Evolutionary conservation across 2,888 invertebrate species (phyloP).

Genomic region (Melolontha melolontha): DNA sequence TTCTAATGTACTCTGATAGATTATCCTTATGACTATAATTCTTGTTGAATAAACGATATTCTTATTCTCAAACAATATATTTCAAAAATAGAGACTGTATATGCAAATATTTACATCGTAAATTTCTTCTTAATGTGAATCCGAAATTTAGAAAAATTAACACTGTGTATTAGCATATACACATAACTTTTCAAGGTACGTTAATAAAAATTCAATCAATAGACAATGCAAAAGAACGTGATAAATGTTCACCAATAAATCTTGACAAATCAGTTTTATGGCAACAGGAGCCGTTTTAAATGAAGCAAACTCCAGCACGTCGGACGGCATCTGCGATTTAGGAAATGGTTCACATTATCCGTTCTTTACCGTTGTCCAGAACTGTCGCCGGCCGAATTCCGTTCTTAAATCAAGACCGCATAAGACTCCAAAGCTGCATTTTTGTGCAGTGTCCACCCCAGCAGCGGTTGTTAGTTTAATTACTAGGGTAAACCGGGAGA

Average conservation of each 20-base stretch:
- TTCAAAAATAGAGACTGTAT: no score
- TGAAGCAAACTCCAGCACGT: slow-evolving; percentile 48
- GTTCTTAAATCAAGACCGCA: slow-evolving; percentile 58
- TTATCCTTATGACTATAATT: no score
- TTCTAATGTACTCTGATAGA: no score
- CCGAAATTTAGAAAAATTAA: no score
- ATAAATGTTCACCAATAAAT: slow-evolving; percentile 39
- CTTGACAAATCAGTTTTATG: slow-evolving; percentile 41
- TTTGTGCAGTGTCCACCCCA: slow-evolving; percentile 59
- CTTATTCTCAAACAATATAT: no score
- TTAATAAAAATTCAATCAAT: slow-evolving; percentile 25
- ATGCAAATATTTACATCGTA: no score
- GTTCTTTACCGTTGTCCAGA: slow-evolving; percentile 49
- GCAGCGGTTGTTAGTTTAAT: slow-evolving; percentile 63
- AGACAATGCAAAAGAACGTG: slow-evolving; percentile 14
- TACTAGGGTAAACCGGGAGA: slow-evolving; percentile 60
- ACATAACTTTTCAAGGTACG: slow-evolving; percentile 2
- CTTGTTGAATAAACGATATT: no score
- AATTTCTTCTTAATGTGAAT: no score
- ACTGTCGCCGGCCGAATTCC: slow-evolving; percentile 49
- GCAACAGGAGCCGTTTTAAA: slow-evolving; percentile 25
- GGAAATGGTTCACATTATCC: slow-evolving; percentile 52
- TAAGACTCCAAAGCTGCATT: slow-evolving; percentile 59
- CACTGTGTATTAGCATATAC: not conserved
- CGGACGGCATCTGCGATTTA: slow-evolving; percentile 51